Conservation (phyloP, 2,797 vertebrate species). For the Oryzias sinensis region DNA sequence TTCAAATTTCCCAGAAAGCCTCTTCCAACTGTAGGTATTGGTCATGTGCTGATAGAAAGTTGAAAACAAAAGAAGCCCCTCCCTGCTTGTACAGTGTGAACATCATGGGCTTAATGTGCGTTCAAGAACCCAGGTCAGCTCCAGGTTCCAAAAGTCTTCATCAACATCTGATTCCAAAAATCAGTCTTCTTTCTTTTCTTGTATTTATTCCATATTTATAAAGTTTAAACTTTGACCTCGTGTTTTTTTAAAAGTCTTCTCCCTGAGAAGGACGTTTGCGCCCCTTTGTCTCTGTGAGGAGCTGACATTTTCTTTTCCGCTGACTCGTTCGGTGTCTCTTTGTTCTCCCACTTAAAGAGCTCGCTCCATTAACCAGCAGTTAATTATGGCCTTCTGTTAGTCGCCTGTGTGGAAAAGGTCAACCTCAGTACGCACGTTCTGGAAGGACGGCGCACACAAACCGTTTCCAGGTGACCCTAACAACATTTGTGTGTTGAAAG, state of each 20-base stretch:
- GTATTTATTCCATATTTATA: background rate
- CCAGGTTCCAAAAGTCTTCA: too few relatives aligned
- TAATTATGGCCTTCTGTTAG: conserved; percentile 32
- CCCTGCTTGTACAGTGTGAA: too few relatives aligned
- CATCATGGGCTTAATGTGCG: too few relatives aligned
- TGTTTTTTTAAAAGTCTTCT: background rate
- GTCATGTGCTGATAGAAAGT: too few relatives aligned
- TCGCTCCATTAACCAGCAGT: conserved; percentile 15
- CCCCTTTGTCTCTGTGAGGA: background rate
- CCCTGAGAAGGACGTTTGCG: background rate
- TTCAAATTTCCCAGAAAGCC: too few relatives aligned
- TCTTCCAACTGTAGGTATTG: too few relatives aligned
- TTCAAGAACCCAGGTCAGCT: too few relatives aligned
- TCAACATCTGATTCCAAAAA: too few relatives aligned
- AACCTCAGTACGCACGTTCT: background rate
- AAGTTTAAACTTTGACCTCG: background rate
- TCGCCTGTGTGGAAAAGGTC: conserved; percentile 30
- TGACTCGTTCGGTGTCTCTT: conserved; percentile 20
- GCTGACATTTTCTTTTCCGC: conserved; percentile 22
- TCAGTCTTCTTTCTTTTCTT: background rate
- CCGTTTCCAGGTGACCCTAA: background rate
- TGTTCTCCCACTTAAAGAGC: conserved; percentile 24
- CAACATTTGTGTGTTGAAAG: background rate
- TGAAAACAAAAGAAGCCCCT: too few relatives aligned
- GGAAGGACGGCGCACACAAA: too few relatives aligned